Evolutionary conservation across 2,113 vertebrate species (phyloP).

Genomic region (Anseranas semipalmata): DNA sequence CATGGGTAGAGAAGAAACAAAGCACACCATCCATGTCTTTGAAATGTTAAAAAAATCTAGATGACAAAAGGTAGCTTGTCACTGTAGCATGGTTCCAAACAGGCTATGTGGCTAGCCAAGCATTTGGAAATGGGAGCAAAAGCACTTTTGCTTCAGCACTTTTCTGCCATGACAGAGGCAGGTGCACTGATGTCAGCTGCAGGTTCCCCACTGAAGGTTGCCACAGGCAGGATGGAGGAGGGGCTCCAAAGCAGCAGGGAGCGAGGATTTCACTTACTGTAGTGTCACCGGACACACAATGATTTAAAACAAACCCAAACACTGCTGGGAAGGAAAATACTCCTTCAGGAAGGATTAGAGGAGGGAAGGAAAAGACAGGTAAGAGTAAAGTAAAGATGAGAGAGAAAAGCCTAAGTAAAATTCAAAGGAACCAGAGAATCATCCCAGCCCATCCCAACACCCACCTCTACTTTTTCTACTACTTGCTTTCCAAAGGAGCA

Average conservation of each 20-base stretch:
- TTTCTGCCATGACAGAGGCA: not conserved
- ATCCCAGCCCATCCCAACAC: not conserved
- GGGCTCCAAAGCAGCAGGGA: not conserved
- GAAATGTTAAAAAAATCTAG: not conserved
- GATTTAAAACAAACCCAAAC: not conserved
- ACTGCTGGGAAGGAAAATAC: not conserved
- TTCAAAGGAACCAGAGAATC: not conserved
- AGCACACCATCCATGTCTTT: not conserved
- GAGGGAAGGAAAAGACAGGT: not conserved
- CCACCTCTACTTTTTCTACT: slow-evolving; percentile 99
- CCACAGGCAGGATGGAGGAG: not conserved
- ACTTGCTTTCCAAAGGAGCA: slow-evolving; percentile 99
- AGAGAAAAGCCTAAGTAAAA: not conserved
- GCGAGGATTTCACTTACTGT: not conserved
- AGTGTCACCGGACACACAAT: not conserved
- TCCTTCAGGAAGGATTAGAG: not conserved
- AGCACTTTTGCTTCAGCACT: not conserved
- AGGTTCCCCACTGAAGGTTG: not conserved
- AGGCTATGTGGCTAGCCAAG: not conserved
- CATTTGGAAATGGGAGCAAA: not conserved
- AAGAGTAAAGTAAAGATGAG: not conserved
- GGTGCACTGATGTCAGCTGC: not conserved
- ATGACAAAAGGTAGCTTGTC: not conserved
- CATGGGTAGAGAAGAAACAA: not conserved
- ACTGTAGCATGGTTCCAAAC: not conserved